Base-by-base conservation (phyloP, 2,888 invertebrate species). In the Mechanitis messenoides region DNA sequence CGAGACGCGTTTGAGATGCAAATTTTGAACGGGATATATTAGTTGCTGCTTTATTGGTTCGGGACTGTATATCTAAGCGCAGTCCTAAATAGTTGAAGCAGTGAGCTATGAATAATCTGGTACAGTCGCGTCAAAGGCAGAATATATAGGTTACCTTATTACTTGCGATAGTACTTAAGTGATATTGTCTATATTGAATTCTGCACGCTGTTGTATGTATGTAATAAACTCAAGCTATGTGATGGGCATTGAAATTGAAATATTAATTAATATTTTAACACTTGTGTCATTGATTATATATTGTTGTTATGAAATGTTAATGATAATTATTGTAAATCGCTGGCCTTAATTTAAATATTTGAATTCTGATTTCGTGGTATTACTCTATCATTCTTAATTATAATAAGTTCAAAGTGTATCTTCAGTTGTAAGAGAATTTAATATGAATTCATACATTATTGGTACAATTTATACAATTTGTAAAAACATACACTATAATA, bases 1-100 rank as follows among this genome's bases (percentile, higher is more conserved):
- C 55, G 70, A 72, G 75, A 69, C 66, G 60, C 71, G 71, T 76
- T 77, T 76, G 86, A 83, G 80, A 87, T 87, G 87, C 84, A 83
- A 87, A 88, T 87, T 81, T 74, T 72, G 78, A 76, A 77, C 76
- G 75, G 79, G 79, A 80, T 82, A 77, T 83, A 82, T 82, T 84
- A 83, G 77, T 79, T 79, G 78, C 77, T 77, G 83, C 76, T 81
- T 81, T 85, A 87, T 87, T 85, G 83, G 81, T 78, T 81, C 76
- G 69, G 69, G 74, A 47, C 69, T 69, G 59, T 66, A 59, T 66
- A 64, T 65, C 56, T 62, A 63, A 68, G 65, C 62, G 62, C 65
- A 57, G 63, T 55, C 62, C 69, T 68, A 70, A 69, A 71, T 72
- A 69, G 68, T 65, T 68, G 59, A 62, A 60, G 57, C 47, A 58